A percentile compares a stretch with the other conserved stretches of the same genome.
Evolutionary conservation across 2,113 vertebrate species (phyloP).

Genomic region (Anseranas semipalmata): DNA sequence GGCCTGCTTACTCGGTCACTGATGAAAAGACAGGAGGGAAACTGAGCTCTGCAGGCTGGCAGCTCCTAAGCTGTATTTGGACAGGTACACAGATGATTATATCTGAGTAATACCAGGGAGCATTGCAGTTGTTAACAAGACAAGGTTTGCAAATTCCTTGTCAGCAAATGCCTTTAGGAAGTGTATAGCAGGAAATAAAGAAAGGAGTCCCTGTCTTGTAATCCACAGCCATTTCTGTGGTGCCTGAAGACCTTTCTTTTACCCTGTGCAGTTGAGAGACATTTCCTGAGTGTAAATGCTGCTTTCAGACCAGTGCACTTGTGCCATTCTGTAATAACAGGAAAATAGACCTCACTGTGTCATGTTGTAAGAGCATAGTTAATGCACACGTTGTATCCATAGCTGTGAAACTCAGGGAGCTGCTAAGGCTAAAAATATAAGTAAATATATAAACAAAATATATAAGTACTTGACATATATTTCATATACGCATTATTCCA

Average conservation of each 20-base stretch:
- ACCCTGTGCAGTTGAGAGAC: slow-evolving; percentile 53
- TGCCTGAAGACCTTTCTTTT: slow-evolving; percentile 46
- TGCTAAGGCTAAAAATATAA: neutral
- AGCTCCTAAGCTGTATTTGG: neutral
- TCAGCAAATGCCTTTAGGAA: slow-evolving; percentile 69
- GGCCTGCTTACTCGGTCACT: neutral
- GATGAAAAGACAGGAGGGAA: neutral
- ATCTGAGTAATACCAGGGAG: neutral
- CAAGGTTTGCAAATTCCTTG: slow-evolving; percentile 64
- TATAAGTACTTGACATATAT: neutral
- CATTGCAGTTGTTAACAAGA: neutral
- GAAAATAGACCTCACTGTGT: neutral
- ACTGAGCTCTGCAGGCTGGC: neutral
- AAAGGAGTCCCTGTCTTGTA: slow-evolving; percentile 27
- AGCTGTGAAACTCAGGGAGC: neutral
- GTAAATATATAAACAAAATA: neutral
- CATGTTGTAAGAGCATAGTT: neutral
- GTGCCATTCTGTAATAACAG: slow-evolving; percentile 8
- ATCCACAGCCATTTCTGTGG: slow-evolving; percentile 43
- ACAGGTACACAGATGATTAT: neutral
- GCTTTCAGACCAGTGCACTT: slow-evolving; percentile 56
- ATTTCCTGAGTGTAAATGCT: slow-evolving; percentile 68
- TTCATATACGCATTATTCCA: neutral
- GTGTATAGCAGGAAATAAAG: slow-evolving; percentile 31
- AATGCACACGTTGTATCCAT: neutral